These are phyloP conservation scores for Dryobota labecula DNA, from an alignment of 2,888 invertebrate species.

Conservation along the genomic window DNA sequence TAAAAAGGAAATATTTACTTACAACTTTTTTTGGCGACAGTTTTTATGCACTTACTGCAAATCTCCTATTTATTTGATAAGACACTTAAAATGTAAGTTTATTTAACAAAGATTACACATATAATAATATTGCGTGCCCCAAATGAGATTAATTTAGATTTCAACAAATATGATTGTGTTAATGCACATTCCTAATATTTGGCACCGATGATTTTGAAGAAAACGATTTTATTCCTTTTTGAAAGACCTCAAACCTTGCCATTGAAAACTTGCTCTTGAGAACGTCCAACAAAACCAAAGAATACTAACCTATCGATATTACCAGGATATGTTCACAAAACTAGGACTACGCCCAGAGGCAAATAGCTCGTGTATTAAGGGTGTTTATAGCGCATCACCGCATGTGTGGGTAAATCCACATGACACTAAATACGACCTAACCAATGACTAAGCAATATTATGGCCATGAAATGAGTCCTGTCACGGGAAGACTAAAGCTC, in stretches of 20 bases:
- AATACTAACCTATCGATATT: constrained; percentile 64
- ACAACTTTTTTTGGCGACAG: constrained; percentile 38
- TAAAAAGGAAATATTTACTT: constrained; percentile 25
- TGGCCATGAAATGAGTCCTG: background rate
- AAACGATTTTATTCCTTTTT: background rate
- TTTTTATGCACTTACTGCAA: constrained; percentile 30
- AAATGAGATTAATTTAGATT: constrained; percentile 25
- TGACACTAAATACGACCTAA: background rate
- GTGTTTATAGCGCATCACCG: background rate
- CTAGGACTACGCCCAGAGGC: constrained; percentile 28
- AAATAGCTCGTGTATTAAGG: constrained; percentile 9
- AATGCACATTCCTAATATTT: constrained; percentile 42
- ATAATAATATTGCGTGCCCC: constrained; percentile 28
- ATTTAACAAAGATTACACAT: constrained; percentile 32
- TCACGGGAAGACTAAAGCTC: background rate
- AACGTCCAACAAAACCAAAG: constrained; percentile 39
- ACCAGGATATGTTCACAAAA: constrained; percentile 66
- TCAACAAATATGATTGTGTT: constrained; percentile 23
- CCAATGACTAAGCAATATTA: background rate
- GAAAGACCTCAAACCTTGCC: background rate
- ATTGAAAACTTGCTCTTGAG: background rate
- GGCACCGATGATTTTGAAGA: constrained; percentile 46
- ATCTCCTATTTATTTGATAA: constrained; percentile 28
- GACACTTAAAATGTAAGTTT: constrained; percentile 22
- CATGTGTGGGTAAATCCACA: background rate